phyloP scores from a whole-genome alignment of 2,113 vertebrate genomes.

The Elaphurus davidianus region DNA sequence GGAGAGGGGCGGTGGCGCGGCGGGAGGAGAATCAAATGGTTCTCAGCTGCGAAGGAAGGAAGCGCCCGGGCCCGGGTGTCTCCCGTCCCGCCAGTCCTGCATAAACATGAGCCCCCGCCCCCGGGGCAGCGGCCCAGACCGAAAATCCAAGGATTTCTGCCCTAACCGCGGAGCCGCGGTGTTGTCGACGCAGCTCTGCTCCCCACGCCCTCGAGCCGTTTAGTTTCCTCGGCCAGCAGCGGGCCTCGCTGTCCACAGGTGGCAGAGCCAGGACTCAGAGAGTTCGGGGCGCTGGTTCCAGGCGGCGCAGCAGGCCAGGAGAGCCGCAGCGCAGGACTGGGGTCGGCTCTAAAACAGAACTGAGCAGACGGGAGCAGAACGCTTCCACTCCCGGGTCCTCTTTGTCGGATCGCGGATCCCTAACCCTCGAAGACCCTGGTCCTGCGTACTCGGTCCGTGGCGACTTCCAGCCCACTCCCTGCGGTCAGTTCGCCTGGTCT shows the following conservation, averaged over 20 bases:
- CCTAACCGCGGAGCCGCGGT: not conserved
- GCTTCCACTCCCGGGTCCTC: not conserved
- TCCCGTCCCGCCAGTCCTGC: not conserved
- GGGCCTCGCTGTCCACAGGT: not conserved
- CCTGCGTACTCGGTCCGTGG: not conserved
- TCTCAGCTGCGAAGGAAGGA: conserved; percentile 82
- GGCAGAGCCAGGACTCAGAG: not conserved
- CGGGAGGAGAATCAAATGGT: conserved; percentile 73
- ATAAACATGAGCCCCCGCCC: not conserved
- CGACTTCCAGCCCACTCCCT: not conserved
- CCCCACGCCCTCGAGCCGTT: not conserved
- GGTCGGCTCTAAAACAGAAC: too few relatives aligned
- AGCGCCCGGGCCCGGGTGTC: not conserved
- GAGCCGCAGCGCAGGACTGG: rapidly evolving
- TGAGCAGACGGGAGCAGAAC: rapidly evolving
- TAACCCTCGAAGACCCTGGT: not conserved
- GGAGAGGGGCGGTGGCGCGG: not conserved
- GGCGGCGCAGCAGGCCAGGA: not conserved
- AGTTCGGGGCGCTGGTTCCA: not conserved
- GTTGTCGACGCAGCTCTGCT: rapidly evolving
- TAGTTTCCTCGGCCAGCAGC: not conserved
- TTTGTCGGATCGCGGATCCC: not conserved
- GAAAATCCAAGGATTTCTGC: not conserved
- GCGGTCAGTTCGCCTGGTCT: not conserved
- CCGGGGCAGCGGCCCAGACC: not conserved